Conservation (phyloP, 2,113 vertebrate species). For the Herpetotheres cachinnans region DNA sequence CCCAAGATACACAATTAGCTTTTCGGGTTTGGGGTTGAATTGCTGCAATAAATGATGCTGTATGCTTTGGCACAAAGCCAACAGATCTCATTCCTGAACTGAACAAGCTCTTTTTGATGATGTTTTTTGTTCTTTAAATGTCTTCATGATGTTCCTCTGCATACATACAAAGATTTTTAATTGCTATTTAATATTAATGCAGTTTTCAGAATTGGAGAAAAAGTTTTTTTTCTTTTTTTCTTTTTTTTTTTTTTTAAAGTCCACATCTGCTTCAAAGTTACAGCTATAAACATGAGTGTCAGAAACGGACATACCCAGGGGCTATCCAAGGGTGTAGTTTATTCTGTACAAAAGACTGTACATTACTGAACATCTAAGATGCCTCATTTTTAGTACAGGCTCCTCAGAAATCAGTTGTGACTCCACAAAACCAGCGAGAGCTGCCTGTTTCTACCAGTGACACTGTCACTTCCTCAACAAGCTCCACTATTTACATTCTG, state of each 20-base stretch:
- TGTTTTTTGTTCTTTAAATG: neutral
- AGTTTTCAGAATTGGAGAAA: neutral
- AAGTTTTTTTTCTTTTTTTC: neutral
- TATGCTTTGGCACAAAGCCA: neutral
- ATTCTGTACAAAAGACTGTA: neutral
- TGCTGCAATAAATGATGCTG: neutral
- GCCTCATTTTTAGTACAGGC: neutral
- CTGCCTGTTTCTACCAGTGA: neutral
- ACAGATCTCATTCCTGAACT: neutral
- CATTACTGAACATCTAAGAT: neutral
- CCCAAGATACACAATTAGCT: neutral
- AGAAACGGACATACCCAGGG: neutral
- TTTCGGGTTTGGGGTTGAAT: neutral
- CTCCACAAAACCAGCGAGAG: neutral
- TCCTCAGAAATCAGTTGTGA: neutral
- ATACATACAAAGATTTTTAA: neutral
- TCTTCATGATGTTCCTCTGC: neutral
- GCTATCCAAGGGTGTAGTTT: neutral
- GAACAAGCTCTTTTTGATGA: neutral
- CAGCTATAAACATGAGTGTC: neutral
- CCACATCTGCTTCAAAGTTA: neutral
- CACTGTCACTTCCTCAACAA: neutral
- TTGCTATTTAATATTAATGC: neutral
- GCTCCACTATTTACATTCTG: neutral
- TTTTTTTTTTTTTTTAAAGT: neutral